phyloP scores from a whole-genome alignment of 30 jellyfish, hydroid and myxozoan genomes.

The Rhopilema esculentum region DNA sequence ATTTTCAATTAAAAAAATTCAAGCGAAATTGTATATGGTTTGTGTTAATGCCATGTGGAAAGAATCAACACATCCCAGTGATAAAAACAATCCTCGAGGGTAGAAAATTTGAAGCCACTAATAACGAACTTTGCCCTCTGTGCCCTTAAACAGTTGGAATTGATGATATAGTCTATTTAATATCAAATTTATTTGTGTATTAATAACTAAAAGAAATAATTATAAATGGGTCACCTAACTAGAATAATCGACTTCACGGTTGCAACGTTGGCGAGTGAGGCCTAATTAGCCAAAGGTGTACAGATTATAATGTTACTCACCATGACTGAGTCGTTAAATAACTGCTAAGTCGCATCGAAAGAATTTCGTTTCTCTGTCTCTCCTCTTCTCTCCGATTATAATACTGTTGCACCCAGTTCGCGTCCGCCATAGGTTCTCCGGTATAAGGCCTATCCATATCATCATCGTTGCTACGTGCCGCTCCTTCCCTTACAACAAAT shows the following conservation, averaged over 20 bases:
- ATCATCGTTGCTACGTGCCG: conserved; percentile 6
- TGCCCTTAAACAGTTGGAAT: neutral
- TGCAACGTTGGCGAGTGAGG: neutral
- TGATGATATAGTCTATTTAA: neutral
- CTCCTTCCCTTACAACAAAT: neutral
- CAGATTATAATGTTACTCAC: conserved; percentile 2
- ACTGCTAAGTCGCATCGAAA: conserved; percentile 7
- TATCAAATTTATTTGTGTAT: neutral
- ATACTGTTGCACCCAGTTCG: conserved; percentile 2
- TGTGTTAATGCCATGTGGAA: neutral
- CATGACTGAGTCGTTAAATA: neutral
- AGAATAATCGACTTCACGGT: neutral
- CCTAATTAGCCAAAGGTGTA: neutral
- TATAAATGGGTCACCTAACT: neutral
- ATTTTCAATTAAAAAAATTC: neutral
- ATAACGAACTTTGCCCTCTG: neutral
- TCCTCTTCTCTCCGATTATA: conserved; percentile 17
- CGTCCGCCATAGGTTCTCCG: conserved; percentile 24
- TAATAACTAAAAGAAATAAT: neutral
- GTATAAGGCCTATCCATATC: conserved; percentile 12
- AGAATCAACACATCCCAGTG: neutral
- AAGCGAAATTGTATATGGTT: neutral
- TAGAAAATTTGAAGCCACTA: neutral
- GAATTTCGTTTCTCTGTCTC: conserved; percentile 16
- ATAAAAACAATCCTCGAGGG: neutral